A percentile compares a stretch with the other conserved stretches of the same genome.
These are phyloP conservation scores for Bubalus kerabau DNA, from an alignment of 2,113 vertebrate species.

Conservation along the genomic window DNA sequence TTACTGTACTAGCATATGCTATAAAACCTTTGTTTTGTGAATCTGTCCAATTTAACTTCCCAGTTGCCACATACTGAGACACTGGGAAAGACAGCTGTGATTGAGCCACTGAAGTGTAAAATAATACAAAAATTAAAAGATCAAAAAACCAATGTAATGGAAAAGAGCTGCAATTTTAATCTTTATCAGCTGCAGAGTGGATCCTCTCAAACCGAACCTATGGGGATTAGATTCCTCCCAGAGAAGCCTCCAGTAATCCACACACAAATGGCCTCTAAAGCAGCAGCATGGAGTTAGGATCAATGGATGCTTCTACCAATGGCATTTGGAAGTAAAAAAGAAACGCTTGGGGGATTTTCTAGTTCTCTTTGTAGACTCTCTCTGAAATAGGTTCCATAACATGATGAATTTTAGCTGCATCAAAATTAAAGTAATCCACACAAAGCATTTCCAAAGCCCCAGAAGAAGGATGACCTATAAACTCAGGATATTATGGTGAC, in stretches of 20 bases:
- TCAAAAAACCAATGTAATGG: neutral
- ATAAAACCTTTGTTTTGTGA: neutral
- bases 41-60: neutral
- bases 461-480: constrained; percentile 37
- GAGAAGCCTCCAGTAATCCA: constrained; percentile 12
- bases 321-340: neutral
- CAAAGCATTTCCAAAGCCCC: constrained; percentile 32
- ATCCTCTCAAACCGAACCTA: constrained; percentile 9
- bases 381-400: constrained; percentile 30
- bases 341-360: constrained; percentile 10
- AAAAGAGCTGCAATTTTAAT: constrained; percentile 41
- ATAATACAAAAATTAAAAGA: constrained; percentile 49
- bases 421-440: constrained; percentile 49
- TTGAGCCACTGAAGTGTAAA: neutral
- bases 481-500: neutral
- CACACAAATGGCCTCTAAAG: neutral
- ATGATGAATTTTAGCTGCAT: constrained; percentile 34
- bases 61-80: neutral
- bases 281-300: neutral
- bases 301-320: constrained; percentile 16
- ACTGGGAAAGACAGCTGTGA: neutral
- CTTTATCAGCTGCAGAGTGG: neutral
- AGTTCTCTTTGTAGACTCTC: constrained; percentile 24
- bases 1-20: neutral
- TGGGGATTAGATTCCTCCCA: constrained; percentile 5